Percentiles rank a stretch among this genome's conserved stretches.
Conservation (phyloP, 2,797 vertebrate genomes). For the Rhynchonycteris naso region DNA sequence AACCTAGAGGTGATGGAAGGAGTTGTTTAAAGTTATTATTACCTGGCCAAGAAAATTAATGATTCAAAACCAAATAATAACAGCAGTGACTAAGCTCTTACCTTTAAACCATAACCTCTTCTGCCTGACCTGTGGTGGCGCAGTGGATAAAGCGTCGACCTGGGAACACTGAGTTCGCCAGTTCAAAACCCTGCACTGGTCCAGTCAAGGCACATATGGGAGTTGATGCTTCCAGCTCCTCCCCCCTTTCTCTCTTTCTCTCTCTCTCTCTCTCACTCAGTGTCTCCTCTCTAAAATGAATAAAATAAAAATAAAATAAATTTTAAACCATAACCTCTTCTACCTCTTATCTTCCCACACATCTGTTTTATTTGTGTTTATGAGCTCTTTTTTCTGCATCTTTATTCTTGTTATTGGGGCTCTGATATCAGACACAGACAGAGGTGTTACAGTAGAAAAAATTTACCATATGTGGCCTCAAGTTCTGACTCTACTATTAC, state of each 20-base stretch:
- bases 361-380: background rate
- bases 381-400: background rate
- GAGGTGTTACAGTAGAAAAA: background rate
- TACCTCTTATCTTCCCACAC: background rate
- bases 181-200: too few relatives aligned
- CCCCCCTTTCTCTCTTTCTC: too few relatives aligned
- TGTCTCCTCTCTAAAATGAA: too few relatives aligned
- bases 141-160: too few relatives aligned
- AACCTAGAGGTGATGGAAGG: background rate
- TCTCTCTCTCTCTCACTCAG: too few relatives aligned
- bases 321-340: background rate
- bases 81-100: background rate
- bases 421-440: background rate
- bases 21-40: background rate
- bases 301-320: too few relatives aligned
- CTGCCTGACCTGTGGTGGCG: too few relatives aligned
- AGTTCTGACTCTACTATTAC: background rate
- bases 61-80: background rate
- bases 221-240: too few relatives aligned
- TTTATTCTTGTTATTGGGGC: background rate
- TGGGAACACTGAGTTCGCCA: too few relatives aligned
- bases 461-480: background rate
- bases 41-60: background rate
- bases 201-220: too few relatives aligned
- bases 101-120: background rate